Evolutionary conservation across 2,797 vertebrate genomes (phyloP), one percentile per base, ranked within the genome.

Genomic region (Trachops cirrhosus): DNA sequence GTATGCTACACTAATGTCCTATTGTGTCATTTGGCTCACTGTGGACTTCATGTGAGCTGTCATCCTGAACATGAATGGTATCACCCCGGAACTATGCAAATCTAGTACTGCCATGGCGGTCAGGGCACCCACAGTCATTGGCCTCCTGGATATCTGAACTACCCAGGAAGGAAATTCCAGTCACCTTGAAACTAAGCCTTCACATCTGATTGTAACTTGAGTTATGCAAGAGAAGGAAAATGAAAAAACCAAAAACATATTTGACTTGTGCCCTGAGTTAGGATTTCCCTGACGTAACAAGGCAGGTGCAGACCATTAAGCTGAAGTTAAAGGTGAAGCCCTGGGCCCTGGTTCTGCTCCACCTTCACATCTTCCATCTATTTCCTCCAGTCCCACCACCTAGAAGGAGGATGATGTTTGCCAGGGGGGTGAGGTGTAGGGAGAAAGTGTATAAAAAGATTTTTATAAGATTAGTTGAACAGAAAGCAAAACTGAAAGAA

Each of bases 181-280:
- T 77, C 32, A 0, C 73, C 94, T 96, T 97, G 96, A 90, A 94
- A 91, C 84, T 46, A 68, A 96, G 92, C 79, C 96, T 95, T 46
- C 9, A 74, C 48, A 57, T 59, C 64, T 52, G 37, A 95, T 29
- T n/a, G 75, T 46, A 52, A 80, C 32, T 22, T 39, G 86, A 89
- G 34, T 95, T 67, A 85, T 39, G 39, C 15, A 77, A 84, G 64
- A 91, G 80, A 74, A 87, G 24, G 84, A 79, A 70, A 83, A 75
- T 9, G 15, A 29, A 87, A 70, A 86, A n/a, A 24, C 16, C 34
- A 5, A 79, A 70, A 26, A 7, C 6, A 3, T 1, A 7, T 37
- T 37, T 46, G 14, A 11, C 62, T n/a, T 1, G 9, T 4, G 15
- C 19, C 29, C 21, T 14, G 34, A 46, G 54, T 24, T 34, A 29